phyloP scores from a whole-genome alignment of 2,888 invertebrate species.

The Eueremaeus valkanovi region DNA sequence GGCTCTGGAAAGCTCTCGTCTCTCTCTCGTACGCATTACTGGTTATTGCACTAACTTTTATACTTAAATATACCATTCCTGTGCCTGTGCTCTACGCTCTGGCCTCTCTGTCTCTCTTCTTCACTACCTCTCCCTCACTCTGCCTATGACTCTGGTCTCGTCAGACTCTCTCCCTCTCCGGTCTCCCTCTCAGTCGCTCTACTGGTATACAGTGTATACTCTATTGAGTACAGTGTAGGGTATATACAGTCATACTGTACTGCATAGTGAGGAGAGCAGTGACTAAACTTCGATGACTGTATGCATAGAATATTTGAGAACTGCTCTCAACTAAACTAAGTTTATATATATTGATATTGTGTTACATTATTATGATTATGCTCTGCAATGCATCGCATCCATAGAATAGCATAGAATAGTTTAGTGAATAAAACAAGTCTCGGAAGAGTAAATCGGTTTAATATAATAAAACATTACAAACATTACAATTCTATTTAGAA shows the following conservation, averaged over 20 bases:
- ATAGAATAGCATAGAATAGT: background rate
- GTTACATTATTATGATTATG: constrained; percentile 19
- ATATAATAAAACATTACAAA: constrained; percentile 7
- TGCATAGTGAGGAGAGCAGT: background rate
- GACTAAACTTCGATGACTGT: constrained; percentile 27
- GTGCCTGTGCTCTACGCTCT: background rate
- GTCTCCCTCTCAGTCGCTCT: background rate
- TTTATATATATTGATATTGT: constrained; percentile 21
- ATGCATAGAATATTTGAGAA: constrained; percentile 19
- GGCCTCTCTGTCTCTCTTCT: constrained; percentile 22
- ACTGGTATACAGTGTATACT: background rate
- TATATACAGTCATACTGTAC: background rate
- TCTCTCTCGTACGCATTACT: constrained; percentile 8
- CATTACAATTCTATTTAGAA: constrained; percentile 16
- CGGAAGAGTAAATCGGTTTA: constrained; percentile 21
- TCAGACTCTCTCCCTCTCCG: constrained; percentile 1
- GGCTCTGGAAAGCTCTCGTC: background rate
- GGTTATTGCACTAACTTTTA: constrained; percentile 23
- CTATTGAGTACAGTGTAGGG: too few species aligned
- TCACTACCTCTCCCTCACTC: constrained; percentile 18
- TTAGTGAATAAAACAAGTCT: constrained; percentile 21
- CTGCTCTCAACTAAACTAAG: constrained; percentile 6
- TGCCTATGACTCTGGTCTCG: constrained; percentile 10
- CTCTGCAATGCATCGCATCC: constrained; percentile 11
- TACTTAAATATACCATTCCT: constrained; percentile 26